Percentiles rank a stretch among this genome's conserved stretches.
These are phyloP conservation scores for Reticulitermes lucifugus DNA, from an alignment of 2,888 invertebrate genomes.

Conservation along the genomic window DNA sequence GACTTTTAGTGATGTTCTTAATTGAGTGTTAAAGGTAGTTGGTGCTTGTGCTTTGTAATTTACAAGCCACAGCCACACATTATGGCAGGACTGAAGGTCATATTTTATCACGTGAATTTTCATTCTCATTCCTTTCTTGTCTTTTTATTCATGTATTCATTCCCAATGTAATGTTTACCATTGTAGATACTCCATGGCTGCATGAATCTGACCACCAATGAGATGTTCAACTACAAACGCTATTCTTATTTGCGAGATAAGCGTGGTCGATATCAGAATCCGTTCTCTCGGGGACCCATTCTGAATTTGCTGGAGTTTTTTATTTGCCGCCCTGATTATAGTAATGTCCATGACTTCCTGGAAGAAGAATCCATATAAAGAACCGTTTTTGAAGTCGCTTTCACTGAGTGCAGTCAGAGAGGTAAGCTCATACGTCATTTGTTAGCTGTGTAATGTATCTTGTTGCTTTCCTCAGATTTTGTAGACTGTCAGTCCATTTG, in stretches of 20 bases:
- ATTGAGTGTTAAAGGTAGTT: too few relatives aligned
- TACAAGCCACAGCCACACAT: too few relatives aligned
- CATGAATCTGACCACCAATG: constrained; percentile 94
- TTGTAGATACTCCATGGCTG: constrained; percentile 88
- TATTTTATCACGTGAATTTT: too few relatives aligned
- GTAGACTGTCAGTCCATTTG: too few relatives aligned
- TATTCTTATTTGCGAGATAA: constrained; percentile 92
- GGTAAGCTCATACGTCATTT: not conserved
- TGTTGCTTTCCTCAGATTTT: too few relatives aligned
- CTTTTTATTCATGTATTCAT: too few relatives aligned
- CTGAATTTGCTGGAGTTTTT: constrained; percentile 92
- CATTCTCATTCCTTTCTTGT: too few relatives aligned
- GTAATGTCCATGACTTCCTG: constrained; percentile 66
- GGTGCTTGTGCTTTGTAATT: too few relatives aligned
- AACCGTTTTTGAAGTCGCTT: not conserved
- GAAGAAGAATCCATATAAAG: constrained; percentile 52
- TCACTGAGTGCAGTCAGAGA: not conserved
- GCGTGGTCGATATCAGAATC: constrained; percentile 89
- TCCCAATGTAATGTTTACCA: constrained; percentile 29
- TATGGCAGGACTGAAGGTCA: too few relatives aligned
- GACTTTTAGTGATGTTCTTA: too few relatives aligned
- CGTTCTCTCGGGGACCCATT: constrained; percentile 89
- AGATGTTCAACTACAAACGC: constrained; percentile 93
- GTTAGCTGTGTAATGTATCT: too few relatives aligned
- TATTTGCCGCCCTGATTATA: constrained; percentile 84